These are phyloP conservation scores for Rhaphigaster nebulosa DNA, from an alignment of 2,888 invertebrate species.

Conservation along the genomic window DNA sequence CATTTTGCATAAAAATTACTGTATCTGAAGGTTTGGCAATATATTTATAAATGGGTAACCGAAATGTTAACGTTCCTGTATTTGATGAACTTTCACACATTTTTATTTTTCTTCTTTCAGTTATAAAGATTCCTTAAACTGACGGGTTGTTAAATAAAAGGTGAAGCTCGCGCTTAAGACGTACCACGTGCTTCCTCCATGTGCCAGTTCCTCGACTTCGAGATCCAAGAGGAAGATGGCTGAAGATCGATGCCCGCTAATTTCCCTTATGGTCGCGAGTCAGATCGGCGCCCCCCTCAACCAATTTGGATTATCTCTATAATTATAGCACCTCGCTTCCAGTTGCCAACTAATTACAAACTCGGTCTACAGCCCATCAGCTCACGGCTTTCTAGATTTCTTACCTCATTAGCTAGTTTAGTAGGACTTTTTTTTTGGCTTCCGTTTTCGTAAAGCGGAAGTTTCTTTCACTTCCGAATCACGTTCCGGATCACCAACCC, in stretches of 20 bases:
- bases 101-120: too few relatives aligned
- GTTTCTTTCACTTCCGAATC: background rate
- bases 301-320: slow-evolving; percentile 57
- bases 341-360: slow-evolving; percentile 51
- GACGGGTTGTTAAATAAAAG: background rate
- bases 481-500: background rate
- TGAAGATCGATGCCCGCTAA: background rate
- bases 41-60: too few relatives aligned
- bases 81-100: too few relatives aligned
- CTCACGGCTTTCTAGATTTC: background rate
- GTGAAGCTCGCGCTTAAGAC: background rate
- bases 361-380: background rate
- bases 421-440: background rate
- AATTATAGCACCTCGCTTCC: slow-evolving; percentile 50
- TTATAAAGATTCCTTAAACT: too few relatives aligned
- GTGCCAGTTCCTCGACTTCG: background rate
- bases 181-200: background rate
- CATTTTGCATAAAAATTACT: too few relatives aligned
- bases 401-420: slow-evolving; percentile 32
- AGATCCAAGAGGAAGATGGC: background rate
- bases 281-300: background rate
- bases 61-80: too few relatives aligned
- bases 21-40: too few relatives aligned
- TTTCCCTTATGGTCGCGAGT: slow-evolving; percentile 14
- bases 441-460: slow-evolving; percentile 19